These are phyloP conservation scores for Diacarnus erythraeanus DNA, from an alignment of 37 sponge, comb jelly and placozoan species.

Conservation along the genomic window DNA sequence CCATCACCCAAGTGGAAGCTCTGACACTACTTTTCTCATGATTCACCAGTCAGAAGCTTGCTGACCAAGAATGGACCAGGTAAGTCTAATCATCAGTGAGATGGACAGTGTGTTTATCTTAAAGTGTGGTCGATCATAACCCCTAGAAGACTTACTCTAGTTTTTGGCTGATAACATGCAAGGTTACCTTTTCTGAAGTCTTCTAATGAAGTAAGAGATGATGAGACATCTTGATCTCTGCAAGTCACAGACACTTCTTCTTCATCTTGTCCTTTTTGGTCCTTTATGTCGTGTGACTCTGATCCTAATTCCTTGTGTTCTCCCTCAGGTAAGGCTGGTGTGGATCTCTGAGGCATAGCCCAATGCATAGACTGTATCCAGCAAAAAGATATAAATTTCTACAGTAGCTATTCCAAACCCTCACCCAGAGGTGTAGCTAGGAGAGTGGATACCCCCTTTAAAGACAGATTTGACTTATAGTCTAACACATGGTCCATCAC, in stretches of 20 bases:
- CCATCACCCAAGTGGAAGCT: no score
- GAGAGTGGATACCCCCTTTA: no score
- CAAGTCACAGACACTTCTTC: not conserved
- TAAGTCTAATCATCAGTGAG: no score
- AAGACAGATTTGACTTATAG: no score
- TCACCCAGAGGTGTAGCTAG: no score
- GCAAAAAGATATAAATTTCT: not conserved
- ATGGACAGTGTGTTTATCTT: no score
- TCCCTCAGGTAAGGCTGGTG: slow-evolving; percentile 7
- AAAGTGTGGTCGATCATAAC: no score
- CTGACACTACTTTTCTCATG: not conserved
- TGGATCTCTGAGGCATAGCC: not conserved
- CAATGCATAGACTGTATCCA: slow-evolving; percentile 24
- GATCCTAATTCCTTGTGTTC: not conserved
- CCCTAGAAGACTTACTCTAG: not conserved
- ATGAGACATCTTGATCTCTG: not conserved
- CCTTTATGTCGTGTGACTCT: not conserved
- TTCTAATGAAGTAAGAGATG: not conserved
- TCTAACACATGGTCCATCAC: no score
- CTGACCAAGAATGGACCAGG: no score
- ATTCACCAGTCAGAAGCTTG: no score
- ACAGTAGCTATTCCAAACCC: no score
- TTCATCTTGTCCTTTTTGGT: not conserved
- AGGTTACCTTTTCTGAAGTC: slow-evolving; percentile 35
- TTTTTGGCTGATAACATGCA: not conserved